Base-by-base conservation (phyloP, 2,888 invertebrate species). In the Lasioglossum morio region DNA sequence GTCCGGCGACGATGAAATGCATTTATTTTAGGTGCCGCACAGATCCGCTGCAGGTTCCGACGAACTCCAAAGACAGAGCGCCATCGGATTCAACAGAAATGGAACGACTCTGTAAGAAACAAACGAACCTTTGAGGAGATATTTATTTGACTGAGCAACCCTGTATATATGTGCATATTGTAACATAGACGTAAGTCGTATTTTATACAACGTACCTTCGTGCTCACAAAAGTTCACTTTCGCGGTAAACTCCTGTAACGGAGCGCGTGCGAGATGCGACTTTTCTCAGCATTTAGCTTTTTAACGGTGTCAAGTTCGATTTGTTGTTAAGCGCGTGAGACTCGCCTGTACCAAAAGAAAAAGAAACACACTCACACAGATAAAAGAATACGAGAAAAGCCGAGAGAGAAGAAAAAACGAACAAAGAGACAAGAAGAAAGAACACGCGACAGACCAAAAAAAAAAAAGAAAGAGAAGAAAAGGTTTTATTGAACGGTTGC, bases 111-210 rank as follows among this genome's bases (percentile, higher is more conserved):
- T 84, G 72, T 8, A 34, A 12, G 37, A 69, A 37, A 23, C 19
- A 30, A 16, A 63, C 27, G 63, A 57, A 57, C 57, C n/a, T n/a
- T 57, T 57, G 63, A 66, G 66, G 75, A 86, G 87, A 87, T 93
- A 93, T 93, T 93, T 93, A 93, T 94, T 94, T 93, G 93, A 94
- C 93, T 94, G 93, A 93, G 91, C 74, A 84, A 87, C 46, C 46
- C 19, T 94, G 93, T 94, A 94, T 91, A 94, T 93, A 93, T 92
- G 92, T 93, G 92, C 84, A 92, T 92, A 92, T 86, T 81, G 84
- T 70, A 63, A 82, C 30, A 77, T 89, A 92, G 87, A 27, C 69
- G 30, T 90, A 90, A 87, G 89, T 81, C 19, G 86, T 79, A 87
- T 91, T 92, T 92, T 92, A 85, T 92, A 92, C 91, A 81, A 90